Evolutionary conservation across 2,113 vertebrate species (phyloP), one percentile per base, ranked within the genome.

Genomic region (Entomyzon cyanotis): DNA sequence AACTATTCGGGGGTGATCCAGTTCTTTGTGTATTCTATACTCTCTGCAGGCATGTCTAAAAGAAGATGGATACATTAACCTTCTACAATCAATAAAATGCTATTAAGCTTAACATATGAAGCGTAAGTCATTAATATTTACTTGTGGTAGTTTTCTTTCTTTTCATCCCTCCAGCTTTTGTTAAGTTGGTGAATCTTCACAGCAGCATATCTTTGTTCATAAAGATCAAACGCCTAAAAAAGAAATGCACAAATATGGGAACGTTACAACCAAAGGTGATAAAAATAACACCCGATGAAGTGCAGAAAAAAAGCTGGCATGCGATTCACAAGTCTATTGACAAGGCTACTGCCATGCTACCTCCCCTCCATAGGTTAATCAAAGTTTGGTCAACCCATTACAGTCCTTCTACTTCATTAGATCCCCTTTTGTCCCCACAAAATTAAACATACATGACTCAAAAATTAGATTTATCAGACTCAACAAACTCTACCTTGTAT

Each of bases 91-190:
- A 92, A 91, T 47, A 78, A 77, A 95, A 78, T 46, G 49, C 47
- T 87, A 93, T 90, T 96, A 76, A 90, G 60, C 59, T 90, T 92
- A 87, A 73, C 69, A 92, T 73, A 95, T 41, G 94, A 95, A 88
- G 80, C 17, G 0, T 84, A 94, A 97, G 78, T 74, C 70, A 93
- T 94, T 95, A 96, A 87, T 92, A 98, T 97, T 95, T 99, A 99
- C 99, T 99, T 99, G 98, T 99, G 99, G 95, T 99, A 99, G 97
- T 99, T 99, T 98, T 99, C 99, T 96, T 99, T 99, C 97, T 99
- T 99, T 98, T 99, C 99, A 93, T 99, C 99, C 94, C 99, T 99
- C 99, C 99, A 99, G 98, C 99, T 99, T 98, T 99, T 99, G 98
- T 99, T 99, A 95, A 99, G 99, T 96, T 99, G 99, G 95, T 99